Base-by-base conservation (phyloP, 2,888 invertebrate genomes). In the Eupelmus urozonus region DNA sequence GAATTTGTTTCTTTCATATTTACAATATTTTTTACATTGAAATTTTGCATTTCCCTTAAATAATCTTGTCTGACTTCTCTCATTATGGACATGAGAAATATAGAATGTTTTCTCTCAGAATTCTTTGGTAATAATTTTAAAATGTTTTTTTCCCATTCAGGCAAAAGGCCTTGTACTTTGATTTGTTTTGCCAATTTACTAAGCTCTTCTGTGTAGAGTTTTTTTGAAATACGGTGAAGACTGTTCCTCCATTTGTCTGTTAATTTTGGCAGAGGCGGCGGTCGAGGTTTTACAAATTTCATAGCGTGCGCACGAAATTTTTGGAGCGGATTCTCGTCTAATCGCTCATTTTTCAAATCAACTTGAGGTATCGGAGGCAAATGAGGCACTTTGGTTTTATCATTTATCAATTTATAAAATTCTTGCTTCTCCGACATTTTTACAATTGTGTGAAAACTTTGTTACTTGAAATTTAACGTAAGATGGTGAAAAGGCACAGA, bases 111-210 rank as follows among this genome's bases (percentile, higher is more conserved):
- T 20, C 71, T 82, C 42, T 77, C 83, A 20, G 82, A 62, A 3
- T 66, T 79, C 16, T 70, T 79, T 11, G 84, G 82, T 73, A 89
- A 81, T 49, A 87, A 79, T 27, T 83, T 81, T 23, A 86, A 76
- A 60, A 89, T 88, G 65, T 84, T 84, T 45, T 81, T 69, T 79
- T 87, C 85, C 88, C 88, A 89, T 42, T 86, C 83, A 2, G 57
- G 40, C 16, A 85, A 83, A 23, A 88, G 83, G 27, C 79, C 75
- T 74, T 77, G 76, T n/a, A 77, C 25, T n/a, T 51, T 40, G 29
- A 79, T 77, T 27, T 70, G 29, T 42, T 63, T 79, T 57, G 79
- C 77, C n/a, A 77, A 60, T 42, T 71, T 79, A 4, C 74, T 75
- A 9, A 81, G 71, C 49, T 81, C 77, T 29, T 81, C 79, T 1